Conservation (phyloP, 2,113 vertebrate species). For the Pterocles gutturalis region DNA sequence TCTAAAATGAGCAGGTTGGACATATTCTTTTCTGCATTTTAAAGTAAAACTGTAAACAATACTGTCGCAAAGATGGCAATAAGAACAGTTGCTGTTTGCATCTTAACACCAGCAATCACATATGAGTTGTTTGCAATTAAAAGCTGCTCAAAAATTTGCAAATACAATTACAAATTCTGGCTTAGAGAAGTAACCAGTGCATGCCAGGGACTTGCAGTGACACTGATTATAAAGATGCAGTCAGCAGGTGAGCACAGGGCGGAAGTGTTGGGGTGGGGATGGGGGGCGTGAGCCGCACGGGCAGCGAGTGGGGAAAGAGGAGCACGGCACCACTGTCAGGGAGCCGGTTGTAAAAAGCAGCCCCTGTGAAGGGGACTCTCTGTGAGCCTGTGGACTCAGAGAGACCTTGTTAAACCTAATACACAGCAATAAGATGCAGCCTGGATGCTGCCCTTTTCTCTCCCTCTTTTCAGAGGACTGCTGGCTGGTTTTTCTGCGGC, state of each 20-base stretch:
- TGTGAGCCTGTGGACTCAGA: neutral
- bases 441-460: neutral
- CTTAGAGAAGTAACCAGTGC: neutral
- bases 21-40: neutral
- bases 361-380: neutral
- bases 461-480: neutral
- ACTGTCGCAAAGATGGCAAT: neutral
- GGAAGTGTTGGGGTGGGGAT: fast-evolving
- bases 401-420: neutral
- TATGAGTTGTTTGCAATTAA: neutral
- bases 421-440: neutral
- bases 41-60: neutral
- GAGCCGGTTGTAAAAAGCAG: neutral
- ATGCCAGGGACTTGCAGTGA: neutral
- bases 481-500: neutral
- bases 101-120: neutral
- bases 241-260: fast-evolving
- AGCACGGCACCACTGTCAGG: fast-evolving
- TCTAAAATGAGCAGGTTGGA: neutral
- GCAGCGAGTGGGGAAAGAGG: neutral
- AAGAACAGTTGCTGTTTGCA: neutral
- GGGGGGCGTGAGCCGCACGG: neutral
- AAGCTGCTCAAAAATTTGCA: neutral
- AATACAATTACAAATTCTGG: neutral
- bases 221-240: neutral